Conservation (phyloP, 2,888 invertebrate species). For the Calliscelio sp. region DNA sequence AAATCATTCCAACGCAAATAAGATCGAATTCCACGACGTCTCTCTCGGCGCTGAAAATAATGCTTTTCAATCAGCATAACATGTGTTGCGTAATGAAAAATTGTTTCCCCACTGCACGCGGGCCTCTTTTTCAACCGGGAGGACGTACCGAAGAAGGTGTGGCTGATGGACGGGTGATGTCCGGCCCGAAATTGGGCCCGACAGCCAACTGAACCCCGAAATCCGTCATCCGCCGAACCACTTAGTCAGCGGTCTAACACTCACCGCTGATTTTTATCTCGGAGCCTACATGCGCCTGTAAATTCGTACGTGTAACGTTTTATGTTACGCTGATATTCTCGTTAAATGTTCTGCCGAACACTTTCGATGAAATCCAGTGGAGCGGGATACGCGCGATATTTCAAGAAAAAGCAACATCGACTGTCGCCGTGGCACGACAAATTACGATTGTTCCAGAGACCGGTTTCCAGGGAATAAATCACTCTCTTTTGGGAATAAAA, state of each 20-base stretch:
- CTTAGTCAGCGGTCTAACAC: conserved; percentile 76
- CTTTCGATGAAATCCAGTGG: conserved; percentile 54
- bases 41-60: conserved; percentile 51
- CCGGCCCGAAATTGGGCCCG: conserved; percentile 74
- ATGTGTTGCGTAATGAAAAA: conserved; percentile 58
- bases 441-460: conserved; percentile 65
- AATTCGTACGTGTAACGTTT: conserved; percentile 50
- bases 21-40: conserved; percentile 46
- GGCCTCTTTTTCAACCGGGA: conserved; percentile 10
- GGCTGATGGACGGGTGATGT: conserved; percentile 76
- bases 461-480: no score
- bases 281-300: conserved; percentile 63
- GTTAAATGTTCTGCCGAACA: conserved; percentile 75
- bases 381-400: conserved; percentile 48
- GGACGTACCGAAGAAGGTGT: conserved; percentile 53
- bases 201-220: conserved; percentile 72
- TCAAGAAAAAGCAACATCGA: conserved; percentile 46
- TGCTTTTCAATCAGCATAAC: conserved; percentile 64
- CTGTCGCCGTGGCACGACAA: conserved; percentile 62
- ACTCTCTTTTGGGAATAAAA: no score
- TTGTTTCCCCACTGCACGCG: conserved; percentile 35
- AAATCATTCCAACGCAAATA: conserved; percentile 51
- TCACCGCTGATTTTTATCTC: conserved; percentile 78
- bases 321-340: conserved; percentile 75
- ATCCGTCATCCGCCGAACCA: conserved; percentile 77